Evolutionary conservation across 2,797 vertebrate species (phyloP).

Genomic region (Girardinus metallicus): DNA sequence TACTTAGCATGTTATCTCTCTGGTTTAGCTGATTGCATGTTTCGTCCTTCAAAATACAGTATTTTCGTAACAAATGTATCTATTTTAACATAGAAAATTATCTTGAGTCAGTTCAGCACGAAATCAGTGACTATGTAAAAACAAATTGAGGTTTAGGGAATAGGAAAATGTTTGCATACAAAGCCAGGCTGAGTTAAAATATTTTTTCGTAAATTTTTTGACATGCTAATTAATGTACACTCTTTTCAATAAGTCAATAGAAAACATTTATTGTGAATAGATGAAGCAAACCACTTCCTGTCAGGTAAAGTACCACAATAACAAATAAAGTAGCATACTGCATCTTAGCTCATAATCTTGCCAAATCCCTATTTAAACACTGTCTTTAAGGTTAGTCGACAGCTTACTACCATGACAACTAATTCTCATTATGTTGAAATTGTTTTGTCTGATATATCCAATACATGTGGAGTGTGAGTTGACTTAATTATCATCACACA

Average conservation of each 20-base stretch:
- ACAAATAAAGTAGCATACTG: background rate
- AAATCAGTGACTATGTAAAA: background rate
- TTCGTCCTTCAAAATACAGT: background rate
- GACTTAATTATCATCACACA: slow-evolving; percentile 46
- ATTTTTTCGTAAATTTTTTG: background rate
- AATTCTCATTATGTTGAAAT: background rate
- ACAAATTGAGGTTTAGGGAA: too few species aligned
- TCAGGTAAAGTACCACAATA: background rate
- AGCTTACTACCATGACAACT: background rate
- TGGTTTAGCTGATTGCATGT: background rate
- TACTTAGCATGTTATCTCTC: background rate
- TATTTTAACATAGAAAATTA: background rate
- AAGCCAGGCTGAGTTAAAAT: background rate
- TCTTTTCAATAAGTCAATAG: background rate
- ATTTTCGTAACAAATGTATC: background rate
- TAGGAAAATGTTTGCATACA: background rate
- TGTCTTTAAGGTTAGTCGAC: background rate
- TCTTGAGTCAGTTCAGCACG: background rate
- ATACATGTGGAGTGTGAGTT: slow-evolving; percentile 22
- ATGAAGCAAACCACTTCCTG: background rate
- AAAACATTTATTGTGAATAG: background rate
- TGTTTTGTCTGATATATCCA: slow-evolving; percentile 17
- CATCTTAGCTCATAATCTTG: background rate
- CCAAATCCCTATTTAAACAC: background rate
- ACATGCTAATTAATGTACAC: background rate